Conservation (phyloP, 2,888 invertebrate species). For the Julus scanicus region DNA sequence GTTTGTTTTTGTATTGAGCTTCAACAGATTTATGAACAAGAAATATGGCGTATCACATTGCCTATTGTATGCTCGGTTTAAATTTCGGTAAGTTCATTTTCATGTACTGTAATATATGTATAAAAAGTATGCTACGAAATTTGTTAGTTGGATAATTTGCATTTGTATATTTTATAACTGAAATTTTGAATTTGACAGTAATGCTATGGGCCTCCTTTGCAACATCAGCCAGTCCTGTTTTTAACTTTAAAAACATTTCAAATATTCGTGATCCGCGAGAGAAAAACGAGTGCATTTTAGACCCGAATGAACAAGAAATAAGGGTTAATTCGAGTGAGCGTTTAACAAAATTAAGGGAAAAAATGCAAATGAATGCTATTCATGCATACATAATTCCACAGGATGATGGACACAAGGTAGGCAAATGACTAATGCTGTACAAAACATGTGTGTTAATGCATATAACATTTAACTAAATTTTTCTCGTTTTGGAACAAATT, state of each 20-base stretch:
- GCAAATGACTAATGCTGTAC: too few species aligned
- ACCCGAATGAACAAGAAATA: background rate
- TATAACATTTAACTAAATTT: too few species aligned
- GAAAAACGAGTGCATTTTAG: background rate
- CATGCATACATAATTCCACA: constrained; percentile 86
- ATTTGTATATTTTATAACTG: background rate
- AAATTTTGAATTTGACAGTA: background rate
- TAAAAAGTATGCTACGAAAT: too few species aligned
- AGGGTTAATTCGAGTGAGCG: constrained; percentile 12
- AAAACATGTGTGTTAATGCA: too few species aligned
- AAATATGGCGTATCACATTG: too few species aligned
- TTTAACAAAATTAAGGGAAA: constrained; percentile 59
- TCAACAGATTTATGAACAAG: too few species aligned
- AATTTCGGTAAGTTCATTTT: too few species aligned
- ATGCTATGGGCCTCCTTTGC: background rate
- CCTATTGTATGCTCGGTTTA: too few species aligned
- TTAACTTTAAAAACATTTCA: background rate
- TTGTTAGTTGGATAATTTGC: background rate
- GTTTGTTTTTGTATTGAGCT: too few species aligned
- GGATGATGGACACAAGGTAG: constrained; percentile 82
- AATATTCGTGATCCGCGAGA: background rate
- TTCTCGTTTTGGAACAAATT: too few species aligned
- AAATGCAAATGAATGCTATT: constrained; percentile 71
- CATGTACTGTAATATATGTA: too few species aligned
- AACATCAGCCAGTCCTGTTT: background rate